Percentiles rank a stretch among this genome's conserved stretches.
These are phyloP conservation scores for Tetramorium simillimum DNA, from an alignment of 1,140 invertebrate genomes.

Conservation along the genomic window DNA sequence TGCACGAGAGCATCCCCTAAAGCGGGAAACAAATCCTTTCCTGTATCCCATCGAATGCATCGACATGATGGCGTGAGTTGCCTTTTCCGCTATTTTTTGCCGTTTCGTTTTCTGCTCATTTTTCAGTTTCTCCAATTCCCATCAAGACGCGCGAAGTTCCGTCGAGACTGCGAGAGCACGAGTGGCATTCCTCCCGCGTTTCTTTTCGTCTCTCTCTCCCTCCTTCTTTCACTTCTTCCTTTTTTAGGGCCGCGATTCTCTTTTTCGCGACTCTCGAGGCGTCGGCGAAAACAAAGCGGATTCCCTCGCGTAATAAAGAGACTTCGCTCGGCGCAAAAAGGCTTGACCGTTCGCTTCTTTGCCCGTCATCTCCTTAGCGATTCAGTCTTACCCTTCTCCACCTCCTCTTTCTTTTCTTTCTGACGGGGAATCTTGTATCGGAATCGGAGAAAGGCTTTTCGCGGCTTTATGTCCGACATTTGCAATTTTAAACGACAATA, in stretches of 20 bases:
- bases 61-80: slow-evolving; percentile 4
- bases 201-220: slow-evolving; percentile 52
- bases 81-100: slow-evolving; percentile 48
- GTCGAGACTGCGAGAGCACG: slow-evolving; percentile 46
- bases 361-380: slow-evolving; percentile 43
- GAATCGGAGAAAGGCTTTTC: slow-evolving; percentile 10
- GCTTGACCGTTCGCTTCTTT: slow-evolving; percentile 58
- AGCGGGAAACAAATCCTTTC: not conserved
- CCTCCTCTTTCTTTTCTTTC: slow-evolving; percentile 5
- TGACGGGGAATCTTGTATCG: slow-evolving; percentile 12
- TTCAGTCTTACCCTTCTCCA: slow-evolving; percentile 31
- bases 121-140: slow-evolving; percentile 40
- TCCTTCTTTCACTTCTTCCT: not conserved
- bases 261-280: slow-evolving; percentile 64
- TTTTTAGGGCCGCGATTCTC: slow-evolving; percentile 31
- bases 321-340: slow-evolving; percentile 76
- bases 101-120: slow-evolving; percentile 21
- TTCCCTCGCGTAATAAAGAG: slow-evolving; percentile 82
- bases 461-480: slow-evolving; percentile 18
- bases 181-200: slow-evolving; percentile 58
- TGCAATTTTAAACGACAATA: slow-evolving; percentile 15
- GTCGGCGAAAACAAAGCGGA: slow-evolving; percentile 81
- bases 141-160: slow-evolving; percentile 57
- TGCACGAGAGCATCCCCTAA: not conserved
- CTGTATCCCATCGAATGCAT: not conserved